These are phyloP conservation scores for Tragelaphus scriptus DNA, from an alignment of 2,113 vertebrate species.

Conservation along the genomic window DNA sequence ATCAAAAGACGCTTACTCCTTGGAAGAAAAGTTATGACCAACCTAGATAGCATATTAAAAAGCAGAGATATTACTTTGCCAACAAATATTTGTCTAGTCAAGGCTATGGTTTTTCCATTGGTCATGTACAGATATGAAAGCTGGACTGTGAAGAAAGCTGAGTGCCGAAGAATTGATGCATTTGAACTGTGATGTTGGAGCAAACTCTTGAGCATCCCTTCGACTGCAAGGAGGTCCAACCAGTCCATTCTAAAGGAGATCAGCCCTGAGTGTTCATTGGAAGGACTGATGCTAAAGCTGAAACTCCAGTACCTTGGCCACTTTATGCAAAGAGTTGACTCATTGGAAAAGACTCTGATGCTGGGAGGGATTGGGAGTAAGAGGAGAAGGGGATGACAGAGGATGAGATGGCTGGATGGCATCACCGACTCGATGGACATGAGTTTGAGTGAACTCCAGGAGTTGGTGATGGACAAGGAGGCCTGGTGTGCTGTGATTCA, in stretches of 20 bases:
- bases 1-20: not conserved
- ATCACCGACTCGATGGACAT: accelerated
- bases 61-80: not conserved
- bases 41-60: not conserved
- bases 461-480: not conserved
- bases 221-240: not conserved
- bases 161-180: not conserved
- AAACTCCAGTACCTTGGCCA: too few relatives aligned
- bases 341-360: too few relatives aligned
- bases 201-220: not conserved
- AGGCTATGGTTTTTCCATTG: not conserved
- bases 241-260: not conserved
- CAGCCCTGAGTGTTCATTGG: too few relatives aligned
- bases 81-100: not conserved
- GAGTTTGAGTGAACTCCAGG: not conserved
- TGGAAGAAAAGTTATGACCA: not conserved
- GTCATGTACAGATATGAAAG: not conserved
- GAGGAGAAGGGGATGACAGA: not conserved
- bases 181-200: not conserved
- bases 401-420: not conserved
- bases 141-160: not conserved
- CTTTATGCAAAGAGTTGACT: too few relatives aligned
- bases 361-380: too few relatives aligned
- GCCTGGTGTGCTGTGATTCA: not conserved
- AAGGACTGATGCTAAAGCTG: too few relatives aligned